Conservation (phyloP, 2,888 invertebrate species). For the Noctua comes region DNA sequence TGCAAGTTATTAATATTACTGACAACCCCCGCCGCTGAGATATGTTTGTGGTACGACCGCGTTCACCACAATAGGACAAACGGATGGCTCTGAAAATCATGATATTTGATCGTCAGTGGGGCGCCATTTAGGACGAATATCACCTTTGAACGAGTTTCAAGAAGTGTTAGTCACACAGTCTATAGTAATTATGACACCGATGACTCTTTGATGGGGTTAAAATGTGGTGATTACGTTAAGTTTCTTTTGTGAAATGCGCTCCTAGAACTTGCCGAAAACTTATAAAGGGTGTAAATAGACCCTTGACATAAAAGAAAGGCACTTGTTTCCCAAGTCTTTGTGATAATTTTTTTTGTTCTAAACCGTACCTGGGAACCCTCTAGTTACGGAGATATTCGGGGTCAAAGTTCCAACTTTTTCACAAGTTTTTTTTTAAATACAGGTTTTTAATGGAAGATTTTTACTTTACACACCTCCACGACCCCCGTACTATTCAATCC, state of each 20-base stretch:
- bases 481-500: too few species aligned
- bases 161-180: background rate
- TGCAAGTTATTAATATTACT: slow-evolving; percentile 51
- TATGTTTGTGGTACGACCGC: slow-evolving; percentile 39
- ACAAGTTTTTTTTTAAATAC: too few species aligned
- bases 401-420: too few species aligned
- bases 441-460: too few species aligned
- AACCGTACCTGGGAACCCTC: too few species aligned
- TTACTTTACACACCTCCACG: too few species aligned
- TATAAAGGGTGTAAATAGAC: too few species aligned
- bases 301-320: too few species aligned
- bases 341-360: too few species aligned
- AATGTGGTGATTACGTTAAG: background rate
- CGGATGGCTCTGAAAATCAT: slow-evolving; percentile 20
- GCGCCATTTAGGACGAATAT: slow-evolving; percentile 2
- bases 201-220: background rate
- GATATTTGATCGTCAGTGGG: slow-evolving; percentile 26
- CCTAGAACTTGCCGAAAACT: background rate
- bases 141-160: background rate
- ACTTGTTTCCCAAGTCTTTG: too few species aligned
- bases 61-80: slow-evolving; percentile 30
- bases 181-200: background rate
- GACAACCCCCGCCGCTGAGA: slow-evolving; percentile 33
- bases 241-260: background rate
- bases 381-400: too few species aligned